A percentile compares a stretch with the other conserved stretches of the same genome.
Evolutionary conservation across 2,113 vertebrate species (phyloP).

Genomic region (Hypocryptadius cinnamomeus): DNA sequence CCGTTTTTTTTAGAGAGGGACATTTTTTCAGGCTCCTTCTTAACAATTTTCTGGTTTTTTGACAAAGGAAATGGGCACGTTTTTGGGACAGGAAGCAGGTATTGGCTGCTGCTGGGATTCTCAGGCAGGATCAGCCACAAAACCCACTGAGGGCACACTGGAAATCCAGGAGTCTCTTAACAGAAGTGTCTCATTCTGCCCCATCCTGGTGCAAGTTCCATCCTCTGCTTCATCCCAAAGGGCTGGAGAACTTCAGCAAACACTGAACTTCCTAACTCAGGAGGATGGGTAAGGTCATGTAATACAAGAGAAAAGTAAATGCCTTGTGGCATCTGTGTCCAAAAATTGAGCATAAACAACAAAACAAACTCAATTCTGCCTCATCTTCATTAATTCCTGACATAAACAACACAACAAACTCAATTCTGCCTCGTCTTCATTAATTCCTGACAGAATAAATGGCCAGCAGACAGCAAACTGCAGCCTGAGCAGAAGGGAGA

Average conservation of each 20-base stretch:
- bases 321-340: not conserved
- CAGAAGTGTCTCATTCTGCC: not conserved
- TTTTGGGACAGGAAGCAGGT: not conserved
- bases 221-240: not conserved
- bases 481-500: not conserved
- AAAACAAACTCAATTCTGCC: not conserved
- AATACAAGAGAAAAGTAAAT: not conserved
- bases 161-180: not conserved
- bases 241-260: not conserved
- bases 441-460: not conserved
- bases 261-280: not conserved
- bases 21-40: not conserved
- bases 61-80: not conserved
- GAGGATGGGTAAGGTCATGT: not conserved
- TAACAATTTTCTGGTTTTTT: not conserved
- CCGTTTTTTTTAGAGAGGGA: not conserved
- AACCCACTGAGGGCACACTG: rapidly evolving
- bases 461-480: not conserved
- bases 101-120: not conserved
- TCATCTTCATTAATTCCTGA: not conserved
- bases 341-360: not conserved
- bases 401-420: not conserved
- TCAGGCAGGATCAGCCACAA: not conserved
- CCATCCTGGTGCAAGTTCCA: too few species aligned
- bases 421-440: not conserved